These are phyloP conservation scores for Perca schrenkii DNA, from an alignment of 2,113 vertebrate species.

Conservation along the genomic window DNA sequence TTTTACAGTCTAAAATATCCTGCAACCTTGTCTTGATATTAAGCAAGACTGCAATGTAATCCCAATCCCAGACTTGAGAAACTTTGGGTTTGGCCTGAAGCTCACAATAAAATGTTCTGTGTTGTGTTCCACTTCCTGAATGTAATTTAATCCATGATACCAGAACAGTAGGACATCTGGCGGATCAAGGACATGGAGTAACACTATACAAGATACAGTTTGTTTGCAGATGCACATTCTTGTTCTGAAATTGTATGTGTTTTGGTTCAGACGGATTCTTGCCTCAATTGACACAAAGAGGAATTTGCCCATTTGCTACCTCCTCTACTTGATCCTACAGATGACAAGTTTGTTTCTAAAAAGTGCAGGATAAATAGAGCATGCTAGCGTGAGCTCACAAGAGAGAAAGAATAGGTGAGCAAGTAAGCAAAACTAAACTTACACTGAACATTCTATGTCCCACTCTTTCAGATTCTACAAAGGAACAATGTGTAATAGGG, in stretches of 20 bases:
- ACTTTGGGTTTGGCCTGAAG: not conserved
- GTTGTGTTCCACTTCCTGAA: not conserved
- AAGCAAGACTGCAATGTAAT: not conserved
- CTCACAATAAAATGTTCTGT: not conserved
- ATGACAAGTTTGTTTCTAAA: not conserved
- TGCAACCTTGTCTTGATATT: not conserved
- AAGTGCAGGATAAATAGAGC: conserved; percentile 1
- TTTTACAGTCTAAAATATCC: not conserved
- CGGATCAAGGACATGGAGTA: not conserved
- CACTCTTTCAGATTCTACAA: not conserved
- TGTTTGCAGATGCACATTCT: not conserved
- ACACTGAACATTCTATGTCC: not conserved
- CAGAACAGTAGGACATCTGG: not conserved
- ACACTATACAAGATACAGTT: not conserved
- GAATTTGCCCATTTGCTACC: not conserved
- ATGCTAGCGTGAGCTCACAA: not conserved
- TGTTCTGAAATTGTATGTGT: not conserved
- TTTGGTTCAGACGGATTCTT: not conserved
- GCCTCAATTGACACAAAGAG: not conserved
- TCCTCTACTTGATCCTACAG: not conserved
- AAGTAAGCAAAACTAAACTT: not conserved
- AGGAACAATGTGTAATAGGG: not conserved
- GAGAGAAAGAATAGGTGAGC: not conserved
- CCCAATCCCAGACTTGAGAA: not conserved
- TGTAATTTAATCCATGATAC: not conserved